A percentile compares a stretch with the other conserved stretches of the same genome.
Conservation (phyloP, 2,888 invertebrate species). For the Eueremaeus valkanovi region DNA sequence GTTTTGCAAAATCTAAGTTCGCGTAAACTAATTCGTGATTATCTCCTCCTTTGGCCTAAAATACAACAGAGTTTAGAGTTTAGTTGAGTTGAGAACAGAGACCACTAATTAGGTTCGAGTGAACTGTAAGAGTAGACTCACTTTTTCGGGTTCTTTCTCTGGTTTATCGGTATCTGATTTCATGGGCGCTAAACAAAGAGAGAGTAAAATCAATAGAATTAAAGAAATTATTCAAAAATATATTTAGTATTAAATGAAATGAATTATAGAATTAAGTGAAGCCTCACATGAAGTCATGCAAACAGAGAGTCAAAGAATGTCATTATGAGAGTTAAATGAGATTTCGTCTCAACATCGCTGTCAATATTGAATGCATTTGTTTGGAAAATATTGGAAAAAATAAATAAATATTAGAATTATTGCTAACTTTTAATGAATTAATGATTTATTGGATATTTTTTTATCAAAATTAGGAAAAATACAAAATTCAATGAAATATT, state of each 20-base stretch:
- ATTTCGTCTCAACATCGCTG: conserved; percentile 26
- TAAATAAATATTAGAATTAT: not conserved
- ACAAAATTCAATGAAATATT: not conserved
- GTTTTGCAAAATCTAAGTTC: conserved; percentile 36
- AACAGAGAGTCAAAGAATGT: not conserved
- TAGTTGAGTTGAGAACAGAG: too few species aligned
- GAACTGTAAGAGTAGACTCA: not conserved
- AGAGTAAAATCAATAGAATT: not conserved
- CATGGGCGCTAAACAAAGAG: conserved; percentile 20
- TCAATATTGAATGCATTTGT: not conserved
- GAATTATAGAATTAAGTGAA: not conserved
- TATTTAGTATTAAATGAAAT: not conserved
- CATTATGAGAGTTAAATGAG: not conserved
- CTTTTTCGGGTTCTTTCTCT: conserved; percentile 33
- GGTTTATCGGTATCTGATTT: conserved; percentile 32
- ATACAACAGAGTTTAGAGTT: too few species aligned
- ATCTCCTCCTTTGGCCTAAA: not conserved
- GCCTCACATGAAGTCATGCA: conserved; percentile 2
- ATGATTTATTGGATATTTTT: conserved; percentile 12
- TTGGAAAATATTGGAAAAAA: not conserved
- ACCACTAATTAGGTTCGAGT: not conserved
- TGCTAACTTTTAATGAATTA: not conserved
- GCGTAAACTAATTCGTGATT: conserved; percentile 41
- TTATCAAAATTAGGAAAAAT: conserved; percentile 5
- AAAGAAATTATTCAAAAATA: too few species aligned